Evolutionary conservation across 2,113 vertebrate genomes (phyloP).

Genomic region (Mastomys natalensis): DNA sequence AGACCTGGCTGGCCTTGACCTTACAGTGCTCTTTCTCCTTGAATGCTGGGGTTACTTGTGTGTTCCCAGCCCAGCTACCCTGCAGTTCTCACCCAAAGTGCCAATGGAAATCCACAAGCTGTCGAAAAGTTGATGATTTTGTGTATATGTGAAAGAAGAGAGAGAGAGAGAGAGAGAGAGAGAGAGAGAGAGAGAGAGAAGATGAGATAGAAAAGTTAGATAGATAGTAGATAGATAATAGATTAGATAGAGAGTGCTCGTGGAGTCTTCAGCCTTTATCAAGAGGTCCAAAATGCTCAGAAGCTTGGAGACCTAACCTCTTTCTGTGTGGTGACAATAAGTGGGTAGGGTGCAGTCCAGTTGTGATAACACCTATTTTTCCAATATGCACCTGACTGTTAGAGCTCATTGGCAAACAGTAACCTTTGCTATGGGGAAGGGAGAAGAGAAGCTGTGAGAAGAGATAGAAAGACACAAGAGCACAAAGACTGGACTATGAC

Average conservation of each 20-base stretch:
- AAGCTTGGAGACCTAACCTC: neutral
- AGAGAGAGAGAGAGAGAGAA: neutral
- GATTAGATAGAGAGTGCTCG: neutral
- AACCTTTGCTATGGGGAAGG: neutral
- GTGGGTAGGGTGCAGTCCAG: neutral
- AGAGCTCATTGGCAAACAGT: neutral
- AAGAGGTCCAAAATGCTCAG: neutral
- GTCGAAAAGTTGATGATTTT: neutral
- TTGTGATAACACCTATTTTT: neutral
- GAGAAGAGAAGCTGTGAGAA: neutral
- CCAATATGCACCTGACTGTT: neutral
- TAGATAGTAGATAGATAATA: no score
- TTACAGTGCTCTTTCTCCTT: neutral
- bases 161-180: no score
- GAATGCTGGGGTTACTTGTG: neutral
- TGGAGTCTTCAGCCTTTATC: neutral
- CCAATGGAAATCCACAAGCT: neutral
- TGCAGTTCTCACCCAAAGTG: neutral
- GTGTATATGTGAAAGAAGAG: neutral
- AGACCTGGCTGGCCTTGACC: neutral
- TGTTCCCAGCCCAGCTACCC: neutral
- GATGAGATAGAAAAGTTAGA: no score
- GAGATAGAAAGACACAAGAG: neutral
- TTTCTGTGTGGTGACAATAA: neutral
- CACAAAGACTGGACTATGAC: neutral